A percentile compares a stretch with the other conserved stretches of the same genome.
Evolutionary conservation across 1,140 invertebrate species (phyloP).

Genomic region (Planococcus citri): DNA sequence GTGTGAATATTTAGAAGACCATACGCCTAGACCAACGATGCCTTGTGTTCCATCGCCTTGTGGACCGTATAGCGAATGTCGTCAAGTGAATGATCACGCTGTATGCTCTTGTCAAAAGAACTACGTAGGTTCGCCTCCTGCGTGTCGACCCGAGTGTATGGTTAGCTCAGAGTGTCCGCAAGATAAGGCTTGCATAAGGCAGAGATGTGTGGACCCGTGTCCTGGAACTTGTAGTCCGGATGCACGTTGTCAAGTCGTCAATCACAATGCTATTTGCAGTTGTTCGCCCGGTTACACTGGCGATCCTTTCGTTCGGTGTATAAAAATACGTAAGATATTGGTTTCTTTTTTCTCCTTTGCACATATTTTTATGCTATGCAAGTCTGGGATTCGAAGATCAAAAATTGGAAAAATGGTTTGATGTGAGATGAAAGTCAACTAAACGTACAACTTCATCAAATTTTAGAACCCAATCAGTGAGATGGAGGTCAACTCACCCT

Average conservation of each 20-base stretch:
- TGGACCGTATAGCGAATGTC: slow-evolving; percentile 58
- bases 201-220: slow-evolving; percentile 57
- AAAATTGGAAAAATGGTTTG: too few relatives aligned
- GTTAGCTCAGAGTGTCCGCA: slow-evolving; percentile 55
- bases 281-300: slow-evolving; percentile 57
- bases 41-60: slow-evolving; percentile 61
- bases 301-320: slow-evolving; percentile 62
- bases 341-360: not conserved
- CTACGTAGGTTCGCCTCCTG: slow-evolving; percentile 56
- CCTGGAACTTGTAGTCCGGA: slow-evolving; percentile 52
- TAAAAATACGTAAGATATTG: slow-evolving; percentile 40
- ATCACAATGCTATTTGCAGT: slow-evolving; percentile 57
- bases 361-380: not conserved
- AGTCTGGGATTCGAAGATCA: too few relatives aligned
- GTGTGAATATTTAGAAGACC: too few relatives aligned
- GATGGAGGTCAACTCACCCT: too few relatives aligned
- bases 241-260: slow-evolving; percentile 57
- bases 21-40: slow-evolving; percentile 38
- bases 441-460: too few relatives aligned
- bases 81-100: slow-evolving; percentile 43
- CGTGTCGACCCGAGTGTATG: slow-evolving; percentile 61
- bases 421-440: too few relatives aligned
- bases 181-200: slow-evolving; percentile 52
- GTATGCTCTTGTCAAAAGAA: slow-evolving; percentile 62
- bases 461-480: too few relatives aligned